phyloP scores from a whole-genome alignment of 2,888 invertebrate species.

The Agelastica alni region DNA sequence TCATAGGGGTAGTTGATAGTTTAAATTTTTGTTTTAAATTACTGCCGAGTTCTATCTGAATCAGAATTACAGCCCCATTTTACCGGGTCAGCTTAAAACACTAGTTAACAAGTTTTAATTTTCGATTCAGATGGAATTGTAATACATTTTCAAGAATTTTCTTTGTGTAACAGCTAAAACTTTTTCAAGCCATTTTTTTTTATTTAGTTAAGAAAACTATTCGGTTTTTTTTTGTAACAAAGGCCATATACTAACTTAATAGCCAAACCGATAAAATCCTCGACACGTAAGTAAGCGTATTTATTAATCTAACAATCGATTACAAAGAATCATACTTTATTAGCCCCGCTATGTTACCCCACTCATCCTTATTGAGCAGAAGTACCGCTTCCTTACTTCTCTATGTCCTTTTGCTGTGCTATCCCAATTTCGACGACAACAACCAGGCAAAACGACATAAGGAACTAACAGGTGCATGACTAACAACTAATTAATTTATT shows the following conservation, averaged over 20 bases:
- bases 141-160: too few species aligned
- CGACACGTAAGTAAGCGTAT: conserved; percentile 35
- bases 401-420: conserved; percentile 7
- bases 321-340: conserved; percentile 45
- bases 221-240: background rate
- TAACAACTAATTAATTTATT: conserved; percentile 6
- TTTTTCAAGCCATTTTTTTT: background rate
- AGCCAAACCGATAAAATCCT: conserved; percentile 18
- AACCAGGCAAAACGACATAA: conserved; percentile 8
- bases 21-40: too few species aligned
- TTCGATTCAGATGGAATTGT: too few species aligned
- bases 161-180: background rate
- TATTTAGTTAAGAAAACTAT: background rate
- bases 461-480: conserved; percentile 11
- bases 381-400: conserved; percentile 44
- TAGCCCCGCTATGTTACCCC: conserved; percentile 22
- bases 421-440: background rate
- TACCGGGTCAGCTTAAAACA: too few species aligned
- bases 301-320: conserved; percentile 23
- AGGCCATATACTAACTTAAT: conserved; percentile 11
- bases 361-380: conserved; percentile 45
- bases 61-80: too few species aligned
- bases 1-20: background rate
- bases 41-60: too few species aligned
- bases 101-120: too few species aligned